Conservation (phyloP, 1,140 invertebrate genomes). For the Nebria ingens region DNA sequence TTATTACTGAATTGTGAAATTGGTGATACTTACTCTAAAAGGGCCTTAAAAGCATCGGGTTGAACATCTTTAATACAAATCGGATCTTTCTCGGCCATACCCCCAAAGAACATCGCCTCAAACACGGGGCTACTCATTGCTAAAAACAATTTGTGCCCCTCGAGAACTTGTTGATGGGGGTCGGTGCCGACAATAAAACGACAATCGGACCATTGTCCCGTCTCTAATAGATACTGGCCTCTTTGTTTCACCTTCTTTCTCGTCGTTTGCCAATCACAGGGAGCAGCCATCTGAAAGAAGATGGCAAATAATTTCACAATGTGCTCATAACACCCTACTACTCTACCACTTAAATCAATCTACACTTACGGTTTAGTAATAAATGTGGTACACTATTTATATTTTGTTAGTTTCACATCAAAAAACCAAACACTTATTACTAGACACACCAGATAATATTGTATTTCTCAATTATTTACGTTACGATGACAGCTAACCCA, state of each 20-base stretch:
- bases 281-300: conserved; percentile 22
- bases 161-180: conserved; percentile 57
- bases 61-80: conserved; percentile 74
- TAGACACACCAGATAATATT: too few relatives aligned
- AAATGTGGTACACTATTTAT: too few relatives aligned
- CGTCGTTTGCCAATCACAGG: conserved; percentile 61
- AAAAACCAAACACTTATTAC: too few relatives aligned
- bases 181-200: conserved; percentile 72
- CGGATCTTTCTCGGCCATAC: conserved; percentile 54
- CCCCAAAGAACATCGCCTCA: conserved; percentile 72
- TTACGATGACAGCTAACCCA: too few relatives aligned
- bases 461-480: too few relatives aligned
- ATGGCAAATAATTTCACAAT: not conserved
- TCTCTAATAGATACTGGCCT: conserved; percentile 57
- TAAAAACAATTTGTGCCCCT: conserved; percentile 68
- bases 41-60: conserved; percentile 69
- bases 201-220: conserved; percentile 70
- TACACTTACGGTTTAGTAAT: too few relatives aligned
- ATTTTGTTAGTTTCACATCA: too few relatives aligned
- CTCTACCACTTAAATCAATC: too few relatives aligned
- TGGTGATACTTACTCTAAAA: conserved; percentile 45
- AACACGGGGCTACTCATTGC: conserved; percentile 77
- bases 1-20: too few relatives aligned
- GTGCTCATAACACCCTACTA: too few relatives aligned
- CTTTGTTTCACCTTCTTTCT: conserved; percentile 57